Base-by-base conservation (phyloP, 64 coral and sea anemone species). In the Stichodactyla helianthus region DNA sequence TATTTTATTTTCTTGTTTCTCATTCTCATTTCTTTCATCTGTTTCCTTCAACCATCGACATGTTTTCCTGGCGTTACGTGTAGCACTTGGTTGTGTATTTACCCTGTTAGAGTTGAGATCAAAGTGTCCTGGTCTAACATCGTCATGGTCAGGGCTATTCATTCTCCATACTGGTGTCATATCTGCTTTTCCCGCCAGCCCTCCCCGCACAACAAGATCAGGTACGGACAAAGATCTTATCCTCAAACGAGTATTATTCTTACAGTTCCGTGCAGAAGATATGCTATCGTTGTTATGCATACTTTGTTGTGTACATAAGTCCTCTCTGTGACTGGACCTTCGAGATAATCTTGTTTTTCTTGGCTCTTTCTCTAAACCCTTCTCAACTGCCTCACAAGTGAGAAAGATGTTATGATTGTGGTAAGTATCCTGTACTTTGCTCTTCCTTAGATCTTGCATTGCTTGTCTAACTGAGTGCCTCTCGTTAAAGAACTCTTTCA, bases 401-500 rank as follows among this genome's bases (percentile, higher is more conserved):
- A 58, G 9, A 58, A 15, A 58, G 55, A 31, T 74, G 26, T 31
- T 28, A 74, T 27, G 25, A 6, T 31, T 74, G 22, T 74, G 23
- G 5, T 27, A 9, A 54, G 14, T 12, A 22, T 51, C 53, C 14
- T 50, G 16, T 15, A 16, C 51, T 7, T 54, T 51, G 53, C 78
- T 79, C 31, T 28, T 62, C 6, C 89, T 84, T 1, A 95, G 22
- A 35, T 86, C 87, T 0, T 63, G 51, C 76, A 95, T 95, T 2
- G 60, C 83, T 62, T 95, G 53, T 64, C 87, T 59, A 4, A 81
- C 89, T n/a, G n/a, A 51, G 0, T 89, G 71, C 10, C 83, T 85
- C 50, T 92, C 89, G 6, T 82, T 83, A 15, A 89, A 59, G n/a
- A 95, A 71, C 14, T 26, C 26, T 77, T 89, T 95, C 83, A 95